phyloP scores from a whole-genome alignment of 2,797 vertebrate species.

The Cheirogaleus major region DNA sequence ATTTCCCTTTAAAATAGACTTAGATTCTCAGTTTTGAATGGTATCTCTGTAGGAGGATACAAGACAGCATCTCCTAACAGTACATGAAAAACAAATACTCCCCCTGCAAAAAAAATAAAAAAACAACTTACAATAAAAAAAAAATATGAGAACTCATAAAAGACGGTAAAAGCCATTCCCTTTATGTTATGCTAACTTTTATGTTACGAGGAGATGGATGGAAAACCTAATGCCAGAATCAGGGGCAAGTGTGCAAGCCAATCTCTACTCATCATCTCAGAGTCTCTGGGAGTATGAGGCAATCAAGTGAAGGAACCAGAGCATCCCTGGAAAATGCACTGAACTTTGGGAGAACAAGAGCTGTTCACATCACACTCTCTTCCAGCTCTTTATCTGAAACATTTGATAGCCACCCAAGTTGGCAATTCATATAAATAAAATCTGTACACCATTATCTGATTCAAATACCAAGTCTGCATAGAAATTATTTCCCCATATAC shows the following conservation, averaged over 20 bases:
- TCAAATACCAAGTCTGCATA: not conserved
- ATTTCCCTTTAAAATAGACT: not conserved
- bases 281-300: not conserved
- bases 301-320: not conserved
- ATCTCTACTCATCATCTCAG: not conserved
- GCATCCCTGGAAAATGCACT: not conserved
- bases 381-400: not conserved
- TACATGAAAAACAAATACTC: not conserved
- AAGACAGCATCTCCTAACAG: not conserved
- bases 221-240: not conserved
- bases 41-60: not conserved
- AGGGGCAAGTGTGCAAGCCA: not conserved
- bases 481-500: not conserved
- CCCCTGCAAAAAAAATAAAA: accelerated
- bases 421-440: not conserved
- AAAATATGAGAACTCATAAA: not conserved
- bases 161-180: not conserved
- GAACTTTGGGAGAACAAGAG: not conserved
- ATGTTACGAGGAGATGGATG: not conserved
- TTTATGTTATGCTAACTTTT: not conserved
- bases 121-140: not conserved
- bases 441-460: not conserved
- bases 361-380: not conserved
- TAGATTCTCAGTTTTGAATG: not conserved
- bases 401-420: not conserved